Conservation (phyloP, 2,888 invertebrate species). For the Venustoraphidia nigricollis region DNA sequence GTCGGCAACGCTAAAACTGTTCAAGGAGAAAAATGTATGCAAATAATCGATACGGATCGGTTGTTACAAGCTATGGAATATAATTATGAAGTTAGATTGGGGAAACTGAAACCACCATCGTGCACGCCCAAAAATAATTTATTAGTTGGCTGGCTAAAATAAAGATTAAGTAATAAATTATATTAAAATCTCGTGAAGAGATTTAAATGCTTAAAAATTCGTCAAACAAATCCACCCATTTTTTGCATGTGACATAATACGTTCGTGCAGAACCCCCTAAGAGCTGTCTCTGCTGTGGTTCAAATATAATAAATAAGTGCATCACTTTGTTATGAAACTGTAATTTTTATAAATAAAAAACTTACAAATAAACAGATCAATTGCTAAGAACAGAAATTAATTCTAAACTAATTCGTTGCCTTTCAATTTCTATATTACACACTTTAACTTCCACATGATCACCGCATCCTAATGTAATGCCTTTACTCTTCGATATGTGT, state of each 20-base stretch:
- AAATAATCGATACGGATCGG: conserved; percentile 75
- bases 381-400: background rate
- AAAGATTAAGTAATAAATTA: no score
- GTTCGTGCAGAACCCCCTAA: no score
- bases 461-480: conserved; percentile 42
- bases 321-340: no score
- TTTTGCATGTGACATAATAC: no score
- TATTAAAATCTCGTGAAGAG: no score
- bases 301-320: no score
- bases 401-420: conserved; percentile 32
- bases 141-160: conserved; percentile 41
- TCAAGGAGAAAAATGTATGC: conserved; percentile 78
- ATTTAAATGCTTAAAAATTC: no score
- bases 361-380: no score
- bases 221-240: no score
- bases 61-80: conserved; percentile 55
- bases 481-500: conserved; percentile 43
- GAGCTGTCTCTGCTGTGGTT: no score
- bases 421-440: conserved; percentile 36
- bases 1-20: conserved; percentile 48
- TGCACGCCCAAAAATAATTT: conserved; percentile 91
- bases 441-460: conserved; percentile 54
- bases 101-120: conserved; percentile 58
- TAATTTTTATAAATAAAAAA: no score
- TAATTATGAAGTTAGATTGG: conserved; percentile 60